Evolutionary conservation across 2,888 invertebrate genomes (phyloP).

Genomic region (Bellardia bayeri): DNA sequence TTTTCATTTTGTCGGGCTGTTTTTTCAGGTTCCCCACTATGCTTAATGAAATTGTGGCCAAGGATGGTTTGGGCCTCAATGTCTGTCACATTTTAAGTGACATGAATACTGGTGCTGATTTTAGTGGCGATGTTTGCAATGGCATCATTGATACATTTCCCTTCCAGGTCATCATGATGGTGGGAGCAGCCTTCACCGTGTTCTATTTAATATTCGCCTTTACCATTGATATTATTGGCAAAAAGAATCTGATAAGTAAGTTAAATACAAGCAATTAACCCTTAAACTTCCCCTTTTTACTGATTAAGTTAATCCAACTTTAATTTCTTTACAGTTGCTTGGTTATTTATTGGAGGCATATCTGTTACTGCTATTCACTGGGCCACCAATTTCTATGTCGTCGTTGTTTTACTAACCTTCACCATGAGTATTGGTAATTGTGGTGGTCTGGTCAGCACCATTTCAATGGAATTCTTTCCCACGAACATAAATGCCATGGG

Average conservation of each 20-base stretch:
- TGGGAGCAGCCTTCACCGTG: conserved; percentile 87
- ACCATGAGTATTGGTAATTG: conserved; percentile 86
- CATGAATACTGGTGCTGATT: conserved; percentile 60
- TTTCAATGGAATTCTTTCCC: conserved; percentile 86
- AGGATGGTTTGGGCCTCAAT: conserved; percentile 81
- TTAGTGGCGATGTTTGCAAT: conserved; percentile 82
- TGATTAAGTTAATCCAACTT: background rate
- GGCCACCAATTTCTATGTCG: conserved; percentile 86
- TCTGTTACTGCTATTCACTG: conserved; percentile 87
- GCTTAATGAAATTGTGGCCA: conserved; percentile 79
- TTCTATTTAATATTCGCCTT: conserved; percentile 88
- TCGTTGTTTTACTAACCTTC: conserved; percentile 86
- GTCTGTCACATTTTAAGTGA: conserved; percentile 77
- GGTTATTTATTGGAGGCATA: conserved; percentile 85
- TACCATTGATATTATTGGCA: conserved; percentile 86
- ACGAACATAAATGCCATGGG: conserved; percentile 85
- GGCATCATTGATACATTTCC: conserved; percentile 86
- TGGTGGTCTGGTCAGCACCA: conserved; percentile 86
- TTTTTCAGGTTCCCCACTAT: conserved; percentile 81
- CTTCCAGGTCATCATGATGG: conserved; percentile 88
- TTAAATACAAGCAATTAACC: conserved; percentile 6
- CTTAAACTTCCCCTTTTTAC: background rate
- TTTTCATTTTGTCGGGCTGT: no score
- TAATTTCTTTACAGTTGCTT: conserved; percentile 75
- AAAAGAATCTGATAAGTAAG: conserved; percentile 86